phyloP scores from a whole-genome alignment of 2,113 vertebrate species.

The Plectropomus leopardus region DNA sequence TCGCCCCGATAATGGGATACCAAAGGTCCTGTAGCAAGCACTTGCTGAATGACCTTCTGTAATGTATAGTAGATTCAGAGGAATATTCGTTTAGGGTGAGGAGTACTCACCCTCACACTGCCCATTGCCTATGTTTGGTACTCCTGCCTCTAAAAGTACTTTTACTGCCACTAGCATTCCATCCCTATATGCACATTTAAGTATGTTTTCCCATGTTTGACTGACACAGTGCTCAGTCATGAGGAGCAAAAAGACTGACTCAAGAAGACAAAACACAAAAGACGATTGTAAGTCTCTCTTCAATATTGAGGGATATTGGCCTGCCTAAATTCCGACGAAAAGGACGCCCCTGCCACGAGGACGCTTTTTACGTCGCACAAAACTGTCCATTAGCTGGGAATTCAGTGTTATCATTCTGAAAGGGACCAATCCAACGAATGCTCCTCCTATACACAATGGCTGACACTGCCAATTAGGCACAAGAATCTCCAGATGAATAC shows the following conservation, averaged over 20 bases:
- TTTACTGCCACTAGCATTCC: conserved; percentile 70
- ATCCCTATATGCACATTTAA: conserved; percentile 60
- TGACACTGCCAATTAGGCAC: conserved; percentile 78
- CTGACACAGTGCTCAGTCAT: conserved; percentile 42
- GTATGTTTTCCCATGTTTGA: conserved; percentile 39
- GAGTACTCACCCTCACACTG: conserved; percentile 31
- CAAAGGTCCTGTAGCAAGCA: conserved; percentile 77
- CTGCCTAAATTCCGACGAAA: conserved; percentile 54
- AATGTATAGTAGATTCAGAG: conserved; percentile 58
- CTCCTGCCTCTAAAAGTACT: conserved; percentile 53
- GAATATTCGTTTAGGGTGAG: conserved; percentile 49
- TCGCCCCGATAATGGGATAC: conserved; percentile 48
- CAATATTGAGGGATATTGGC: conserved; percentile 31
- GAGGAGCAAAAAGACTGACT: conserved; percentile 59
- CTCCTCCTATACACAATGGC: conserved; percentile 54
- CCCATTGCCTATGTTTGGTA: conserved; percentile 35
- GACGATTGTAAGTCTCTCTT: conserved; percentile 26
- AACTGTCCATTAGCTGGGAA: conserved; percentile 55
- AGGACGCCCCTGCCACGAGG: conserved; percentile 43
- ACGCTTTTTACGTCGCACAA: conserved; percentile 49
- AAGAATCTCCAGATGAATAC: conserved; percentile 63
- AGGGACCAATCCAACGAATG: conserved; percentile 73
- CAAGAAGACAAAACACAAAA: conserved; percentile 40
- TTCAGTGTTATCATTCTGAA: conserved; percentile 51
- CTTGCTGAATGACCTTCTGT: conserved; percentile 73